A percentile compares a stretch with the other conserved stretches of the same genome.
These are phyloP conservation scores for Sinhomidia bicolor DNA, from an alignment of 2,888 invertebrate species.

Conservation along the genomic window DNA sequence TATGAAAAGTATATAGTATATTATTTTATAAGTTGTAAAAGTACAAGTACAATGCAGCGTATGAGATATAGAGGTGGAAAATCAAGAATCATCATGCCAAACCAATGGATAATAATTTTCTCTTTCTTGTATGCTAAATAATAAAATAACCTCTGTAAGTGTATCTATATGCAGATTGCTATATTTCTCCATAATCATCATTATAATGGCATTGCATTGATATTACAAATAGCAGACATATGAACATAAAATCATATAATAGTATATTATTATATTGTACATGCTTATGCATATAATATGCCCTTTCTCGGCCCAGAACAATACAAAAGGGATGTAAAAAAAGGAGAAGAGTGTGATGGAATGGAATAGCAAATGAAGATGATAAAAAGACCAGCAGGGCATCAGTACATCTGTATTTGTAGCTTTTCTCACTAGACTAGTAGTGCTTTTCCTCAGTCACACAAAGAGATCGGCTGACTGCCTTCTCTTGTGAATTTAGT, in stretches of 20 bases:
- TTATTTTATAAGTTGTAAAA: not conserved
- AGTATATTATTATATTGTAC: not conserved
- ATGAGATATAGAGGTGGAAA: not conserved
- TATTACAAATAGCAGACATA: not conserved
- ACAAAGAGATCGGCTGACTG: conserved; percentile 58
- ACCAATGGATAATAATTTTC: not conserved
- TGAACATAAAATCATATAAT: no score
- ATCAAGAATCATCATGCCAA: not conserved
- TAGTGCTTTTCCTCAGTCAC: conserved; percentile 44
- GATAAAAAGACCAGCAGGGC: conserved; percentile 36
- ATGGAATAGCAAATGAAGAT: no score
- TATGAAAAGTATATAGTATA: not conserved
- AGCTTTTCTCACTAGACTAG: conserved; percentile 13
- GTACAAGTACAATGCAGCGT: not conserved
- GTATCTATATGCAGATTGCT: not conserved
- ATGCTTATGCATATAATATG: not conserved
- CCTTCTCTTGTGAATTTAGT: conserved; percentile 36
- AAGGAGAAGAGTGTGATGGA: not conserved
- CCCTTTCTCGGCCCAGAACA: conserved; percentile 12
- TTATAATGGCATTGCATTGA: not conserved
- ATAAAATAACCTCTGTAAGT: not conserved
- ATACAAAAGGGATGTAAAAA: conserved; percentile 15
- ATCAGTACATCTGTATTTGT: conserved; percentile 27
- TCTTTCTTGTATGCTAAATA: not conserved
- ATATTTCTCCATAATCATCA: not conserved